A percentile compares a stretch with the other conserved stretches of the same genome.
Conservation (phyloP, 1,140 invertebrate genomes). For the Rhopalosiphum padi region DNA sequence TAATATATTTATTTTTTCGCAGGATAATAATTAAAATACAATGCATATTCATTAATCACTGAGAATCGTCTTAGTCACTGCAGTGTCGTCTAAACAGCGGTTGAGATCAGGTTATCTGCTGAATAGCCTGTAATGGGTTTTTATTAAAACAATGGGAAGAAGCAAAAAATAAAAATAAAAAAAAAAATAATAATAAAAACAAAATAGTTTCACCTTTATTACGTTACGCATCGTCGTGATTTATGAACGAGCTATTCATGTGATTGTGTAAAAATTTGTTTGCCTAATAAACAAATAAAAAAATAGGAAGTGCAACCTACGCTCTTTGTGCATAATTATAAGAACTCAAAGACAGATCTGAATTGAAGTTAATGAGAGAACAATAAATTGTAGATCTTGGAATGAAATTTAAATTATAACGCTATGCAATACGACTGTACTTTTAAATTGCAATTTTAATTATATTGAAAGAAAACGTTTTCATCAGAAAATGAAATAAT, state of each 20-base stretch:
- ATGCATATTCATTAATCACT: neutral
- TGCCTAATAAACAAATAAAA: neutral
- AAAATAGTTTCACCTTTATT: neutral
- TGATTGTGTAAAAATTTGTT: neutral
- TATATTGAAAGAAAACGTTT: neutral
- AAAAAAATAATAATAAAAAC: neutral
- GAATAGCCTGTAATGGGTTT: neutral
- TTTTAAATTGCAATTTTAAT: neutral
- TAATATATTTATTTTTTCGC: neutral
- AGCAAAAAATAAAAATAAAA: neutral
- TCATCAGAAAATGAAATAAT: neutral
- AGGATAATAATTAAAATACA: neutral
- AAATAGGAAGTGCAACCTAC: neutral
- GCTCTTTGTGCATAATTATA: neutral
- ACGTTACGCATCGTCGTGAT: neutral
- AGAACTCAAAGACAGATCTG: neutral
- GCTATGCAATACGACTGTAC: neutral
- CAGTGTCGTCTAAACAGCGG: neutral
- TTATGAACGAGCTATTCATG: neutral
- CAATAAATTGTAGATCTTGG: neutral
- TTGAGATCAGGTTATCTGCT: neutral
- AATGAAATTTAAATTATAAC: neutral
- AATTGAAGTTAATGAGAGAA: neutral
- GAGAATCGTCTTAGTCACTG: neutral
- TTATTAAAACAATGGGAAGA: conserved; percentile 7